Evolutionary conservation across 2,113 vertebrate species (phyloP).

Genomic region (Lamprologus callipterus): DNA sequence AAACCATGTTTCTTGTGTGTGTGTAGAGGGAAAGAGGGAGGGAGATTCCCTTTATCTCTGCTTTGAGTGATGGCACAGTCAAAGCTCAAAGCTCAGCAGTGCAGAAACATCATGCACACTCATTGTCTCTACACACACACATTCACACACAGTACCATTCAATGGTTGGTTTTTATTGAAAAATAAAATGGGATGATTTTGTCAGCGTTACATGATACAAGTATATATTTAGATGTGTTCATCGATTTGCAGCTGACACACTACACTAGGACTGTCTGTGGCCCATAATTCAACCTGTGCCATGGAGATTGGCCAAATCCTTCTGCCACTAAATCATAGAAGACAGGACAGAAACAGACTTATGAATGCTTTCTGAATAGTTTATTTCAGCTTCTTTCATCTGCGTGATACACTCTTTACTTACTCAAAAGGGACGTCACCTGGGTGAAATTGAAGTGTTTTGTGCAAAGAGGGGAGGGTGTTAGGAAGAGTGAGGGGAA

Average conservation of each 20-base stretch:
- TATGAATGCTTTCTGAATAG: neutral
- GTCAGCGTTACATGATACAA: slow-evolving; percentile 63
- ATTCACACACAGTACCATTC: neutral
- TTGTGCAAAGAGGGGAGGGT: neutral
- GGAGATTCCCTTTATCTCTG: slow-evolving; percentile 18
- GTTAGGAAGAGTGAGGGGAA: neutral
- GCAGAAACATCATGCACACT: slow-evolving; percentile 4
- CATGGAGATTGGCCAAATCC: slow-evolving; percentile 45
- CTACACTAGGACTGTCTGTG: slow-evolving; percentile 53
- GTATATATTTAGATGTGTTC: slow-evolving; percentile 70
- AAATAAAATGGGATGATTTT: slow-evolving; percentile 52
- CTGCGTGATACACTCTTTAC: neutral
- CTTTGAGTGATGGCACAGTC: slow-evolving; percentile 18
- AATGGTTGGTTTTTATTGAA: slow-evolving; percentile 40
- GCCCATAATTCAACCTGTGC: slow-evolving; percentile 51
- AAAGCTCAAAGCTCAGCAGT: slow-evolving; percentile 24
- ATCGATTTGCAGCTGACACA: slow-evolving; percentile 65
- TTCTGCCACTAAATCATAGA: slow-evolving; percentile 43
- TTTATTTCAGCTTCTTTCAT: neutral
- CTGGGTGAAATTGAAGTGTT: neutral
- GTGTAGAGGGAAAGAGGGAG: neutral
- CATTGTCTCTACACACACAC: neutral
- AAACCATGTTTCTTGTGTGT: neutral
- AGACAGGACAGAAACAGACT: neutral
- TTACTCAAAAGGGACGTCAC: neutral